These are phyloP conservation scores for Sylvia borin DNA, from an alignment of 2,797 vertebrate species.

Conservation along the genomic window DNA sequence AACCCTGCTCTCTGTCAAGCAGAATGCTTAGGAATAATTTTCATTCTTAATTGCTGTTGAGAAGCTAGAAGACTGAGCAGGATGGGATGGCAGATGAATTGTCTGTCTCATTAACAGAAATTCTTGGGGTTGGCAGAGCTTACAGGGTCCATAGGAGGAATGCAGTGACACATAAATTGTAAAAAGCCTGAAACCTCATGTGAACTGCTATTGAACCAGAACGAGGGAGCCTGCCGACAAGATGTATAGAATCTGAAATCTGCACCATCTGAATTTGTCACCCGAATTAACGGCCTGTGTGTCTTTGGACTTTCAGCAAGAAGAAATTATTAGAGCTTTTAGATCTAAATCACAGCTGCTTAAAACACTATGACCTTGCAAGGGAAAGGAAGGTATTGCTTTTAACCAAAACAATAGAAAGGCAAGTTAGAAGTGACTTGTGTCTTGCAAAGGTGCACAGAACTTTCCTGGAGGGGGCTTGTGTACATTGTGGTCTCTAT, in stretches of 20 bases:
- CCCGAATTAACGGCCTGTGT: not conserved
- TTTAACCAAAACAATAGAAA: not conserved
- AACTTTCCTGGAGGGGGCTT: not conserved
- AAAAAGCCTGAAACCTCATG: not conserved
- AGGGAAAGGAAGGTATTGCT: not conserved
- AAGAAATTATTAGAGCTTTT: conserved; percentile 19
- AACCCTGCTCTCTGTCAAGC: not conserved
- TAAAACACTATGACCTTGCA: conserved; percentile 2
- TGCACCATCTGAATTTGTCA: not conserved
- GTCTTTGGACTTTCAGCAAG: not conserved
- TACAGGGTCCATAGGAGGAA: not conserved
- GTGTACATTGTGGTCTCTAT: not conserved
- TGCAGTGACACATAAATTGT: not conserved
- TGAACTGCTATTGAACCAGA: not conserved
- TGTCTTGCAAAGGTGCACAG: not conserved
- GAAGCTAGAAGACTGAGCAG: not conserved
- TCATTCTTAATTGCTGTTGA: not conserved
- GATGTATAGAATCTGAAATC: not conserved
- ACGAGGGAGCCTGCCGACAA: not conserved
- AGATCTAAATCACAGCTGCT: conserved; percentile 2
- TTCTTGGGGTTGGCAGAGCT: not conserved
- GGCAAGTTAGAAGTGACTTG: not conserved
- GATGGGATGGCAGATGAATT: not conserved
- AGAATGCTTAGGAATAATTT: not conserved
- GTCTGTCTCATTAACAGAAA: not conserved